Evolutionary conservation across 2,113 vertebrate species (phyloP), one percentile per base, ranked within the genome.

Genomic region (Oryzias melastigma): DNA sequence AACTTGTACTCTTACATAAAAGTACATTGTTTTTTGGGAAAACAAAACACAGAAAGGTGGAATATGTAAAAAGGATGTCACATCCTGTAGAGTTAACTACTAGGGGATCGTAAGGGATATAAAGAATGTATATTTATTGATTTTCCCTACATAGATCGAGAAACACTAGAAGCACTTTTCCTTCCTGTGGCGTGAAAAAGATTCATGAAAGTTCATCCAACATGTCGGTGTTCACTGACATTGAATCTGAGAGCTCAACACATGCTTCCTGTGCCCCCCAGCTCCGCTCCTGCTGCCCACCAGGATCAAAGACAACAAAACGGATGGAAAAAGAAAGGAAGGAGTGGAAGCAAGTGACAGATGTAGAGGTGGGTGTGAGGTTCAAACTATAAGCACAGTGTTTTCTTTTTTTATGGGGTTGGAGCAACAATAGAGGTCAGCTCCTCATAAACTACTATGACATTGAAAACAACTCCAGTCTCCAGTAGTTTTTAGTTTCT

Each of bases 291-390:
- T 58, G 60, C 69, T 58, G 69, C 65, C 58, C 62, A 44, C 41
- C 41, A 17, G 65, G 65, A 85, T 80, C 71, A 82, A 80, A 80
- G 77, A 52, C n/a, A 27, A 59, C 64, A 43, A 19, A 58, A 27
- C 49, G 71, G 56, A 58, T 53, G 53, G 63, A 73, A 51, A 58
- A 15, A 40, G 29, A 42, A 58, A 71, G 16, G 49, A 55, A 47
- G 20, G 58, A 51, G 62, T 35, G 35, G 46, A 67, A 57, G 50
- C 54, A 49, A 20, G 16, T 25, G 45, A 53, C 69, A 66, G 73
- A 68, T 62, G 43, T 57, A 44, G 71, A 71, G 58, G 55, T 66
- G 55, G 42, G 43, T 55, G 29, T 60, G 66, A 52, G 58, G 24
- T 22, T n/a, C 47, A 35, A 67, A 67, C 67, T 58, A 22, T 22